Conservation (phyloP, 2,888 invertebrate species). For the Bellardia pandia region DNA sequence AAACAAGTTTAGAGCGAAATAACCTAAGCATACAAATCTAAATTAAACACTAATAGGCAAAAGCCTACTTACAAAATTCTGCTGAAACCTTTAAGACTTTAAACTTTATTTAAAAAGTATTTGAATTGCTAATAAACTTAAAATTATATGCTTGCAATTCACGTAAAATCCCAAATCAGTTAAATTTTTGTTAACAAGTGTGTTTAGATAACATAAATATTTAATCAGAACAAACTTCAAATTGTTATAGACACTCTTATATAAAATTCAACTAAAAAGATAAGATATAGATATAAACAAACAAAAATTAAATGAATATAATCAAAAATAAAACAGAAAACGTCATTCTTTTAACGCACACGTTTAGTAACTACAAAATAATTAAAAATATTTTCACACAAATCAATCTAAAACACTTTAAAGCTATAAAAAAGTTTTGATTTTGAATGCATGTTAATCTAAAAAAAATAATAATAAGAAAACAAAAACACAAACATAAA, state of each 20-base stretch:
- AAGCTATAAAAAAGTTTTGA: slow-evolving; percentile 4
- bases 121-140: too few species aligned
- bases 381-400: neutral
- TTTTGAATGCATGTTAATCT: slow-evolving; percentile 14
- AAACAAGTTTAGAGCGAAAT: too few species aligned
- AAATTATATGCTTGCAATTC: too few species aligned
- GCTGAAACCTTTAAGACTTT: too few species aligned
- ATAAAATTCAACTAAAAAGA: neutral
- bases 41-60: too few species aligned
- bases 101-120: too few species aligned
- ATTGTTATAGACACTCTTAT: neutral
- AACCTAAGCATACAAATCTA: too few species aligned
- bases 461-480: neutral
- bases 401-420: neutral
- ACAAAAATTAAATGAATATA: neutral
- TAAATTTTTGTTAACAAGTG: neutral
- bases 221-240: neutral
- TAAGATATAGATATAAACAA: neutral
- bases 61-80: too few species aligned
- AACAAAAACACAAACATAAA: neutral
- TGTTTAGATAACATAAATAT: neutral
- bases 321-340: neutral
- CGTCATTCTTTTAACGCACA: neutral
- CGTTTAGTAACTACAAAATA: neutral
- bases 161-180: too few species aligned